Conservation (phyloP, 1,140 invertebrate genomes). For the Cyrtorhinus lividipennis region DNA sequence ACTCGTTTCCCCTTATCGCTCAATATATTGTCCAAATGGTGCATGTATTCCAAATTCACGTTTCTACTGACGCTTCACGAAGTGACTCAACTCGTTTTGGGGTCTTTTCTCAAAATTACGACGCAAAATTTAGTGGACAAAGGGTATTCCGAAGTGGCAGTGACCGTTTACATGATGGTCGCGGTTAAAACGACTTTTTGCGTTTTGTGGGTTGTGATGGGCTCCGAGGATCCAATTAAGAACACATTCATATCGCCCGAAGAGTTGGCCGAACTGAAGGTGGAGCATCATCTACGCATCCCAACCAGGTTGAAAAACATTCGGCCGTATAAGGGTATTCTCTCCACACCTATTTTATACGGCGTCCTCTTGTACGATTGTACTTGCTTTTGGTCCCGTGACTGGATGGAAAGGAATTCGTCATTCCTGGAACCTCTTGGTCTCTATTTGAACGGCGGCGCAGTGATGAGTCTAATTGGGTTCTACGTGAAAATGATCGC, state of each 20-base stretch:
- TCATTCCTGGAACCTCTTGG: background rate
- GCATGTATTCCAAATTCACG: background rate
- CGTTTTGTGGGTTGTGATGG: background rate
- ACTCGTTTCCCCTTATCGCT: background rate
- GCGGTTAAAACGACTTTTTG: background rate
- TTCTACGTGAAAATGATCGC: background rate
- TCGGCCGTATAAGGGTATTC: background rate
- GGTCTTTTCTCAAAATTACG: background rate
- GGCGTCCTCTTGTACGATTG: background rate
- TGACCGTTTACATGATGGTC: background rate
- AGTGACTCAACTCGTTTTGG: background rate
- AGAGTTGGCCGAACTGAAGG: background rate
- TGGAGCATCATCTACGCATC: background rate
- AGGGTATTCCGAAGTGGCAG: background rate
- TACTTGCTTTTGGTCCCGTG: background rate
- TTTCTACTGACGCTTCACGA: background rate
- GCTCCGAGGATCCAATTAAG: background rate
- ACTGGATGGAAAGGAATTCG: background rate
- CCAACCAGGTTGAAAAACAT: background rate
- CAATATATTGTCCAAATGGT: background rate
- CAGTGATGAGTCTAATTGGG: background rate
- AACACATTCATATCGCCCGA: background rate
- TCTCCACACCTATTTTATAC: background rate
- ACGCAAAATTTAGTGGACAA: background rate
- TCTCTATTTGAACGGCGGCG: background rate